Evolutionary conservation across 2,113 vertebrate species (phyloP).

Genomic region (Tupaia tana): DNA sequence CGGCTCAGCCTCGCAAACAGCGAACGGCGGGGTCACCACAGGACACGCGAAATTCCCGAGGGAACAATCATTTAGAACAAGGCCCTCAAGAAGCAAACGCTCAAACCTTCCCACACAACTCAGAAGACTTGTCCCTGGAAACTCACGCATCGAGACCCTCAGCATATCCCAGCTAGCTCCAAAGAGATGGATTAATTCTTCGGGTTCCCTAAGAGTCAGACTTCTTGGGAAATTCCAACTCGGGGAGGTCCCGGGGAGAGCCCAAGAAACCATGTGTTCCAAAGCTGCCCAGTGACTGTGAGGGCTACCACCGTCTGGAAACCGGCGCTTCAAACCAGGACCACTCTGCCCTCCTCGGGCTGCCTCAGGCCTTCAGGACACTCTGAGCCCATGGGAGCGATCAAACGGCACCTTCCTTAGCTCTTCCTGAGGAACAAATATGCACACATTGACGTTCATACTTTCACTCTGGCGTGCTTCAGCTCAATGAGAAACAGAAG

Average conservation of each 20-base stretch:
- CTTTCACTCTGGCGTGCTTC: conserved; percentile 10
- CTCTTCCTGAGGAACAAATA: not conserved
- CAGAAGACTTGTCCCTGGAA: not conserved
- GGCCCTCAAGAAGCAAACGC: not conserved
- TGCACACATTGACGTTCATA: not conserved
- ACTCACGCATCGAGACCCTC: not conserved
- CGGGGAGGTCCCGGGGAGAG: not conserved
- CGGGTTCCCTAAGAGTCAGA: not conserved
- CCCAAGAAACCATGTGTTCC: not conserved
- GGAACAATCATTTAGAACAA: conserved; percentile 54
- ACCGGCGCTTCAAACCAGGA: not conserved
- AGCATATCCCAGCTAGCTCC: not conserved
- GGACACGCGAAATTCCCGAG: conserved; percentile 22
- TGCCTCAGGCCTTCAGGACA: not conserved
- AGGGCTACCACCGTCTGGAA: not conserved
- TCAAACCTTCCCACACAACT: not conserved
- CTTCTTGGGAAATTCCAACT: not conserved
- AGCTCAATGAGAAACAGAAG: not conserved
- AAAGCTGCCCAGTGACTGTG: not conserved
- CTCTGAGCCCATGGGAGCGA: no score
- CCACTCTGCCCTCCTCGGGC: not conserved
- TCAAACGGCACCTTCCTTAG: not conserved
- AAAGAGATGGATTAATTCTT: not conserved
- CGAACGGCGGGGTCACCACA: not conserved
- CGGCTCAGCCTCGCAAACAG: not conserved